Evolutionary conservation across 2,888 invertebrate species (phyloP), one percentile per base, ranked within the genome.

Genomic region (Synergus itoensis): DNA sequence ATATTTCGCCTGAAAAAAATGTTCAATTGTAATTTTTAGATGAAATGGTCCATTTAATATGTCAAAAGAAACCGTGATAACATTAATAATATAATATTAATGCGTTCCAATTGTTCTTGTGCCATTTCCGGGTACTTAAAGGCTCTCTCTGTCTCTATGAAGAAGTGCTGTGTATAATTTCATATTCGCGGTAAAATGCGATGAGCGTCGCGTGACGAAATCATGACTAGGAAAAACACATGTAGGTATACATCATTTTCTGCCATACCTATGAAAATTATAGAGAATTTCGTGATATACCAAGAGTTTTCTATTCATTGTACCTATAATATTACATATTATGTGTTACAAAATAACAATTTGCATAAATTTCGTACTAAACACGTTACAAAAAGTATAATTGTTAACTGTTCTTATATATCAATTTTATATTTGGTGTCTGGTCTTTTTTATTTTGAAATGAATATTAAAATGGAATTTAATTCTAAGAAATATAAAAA

Each of bases 181-280:
- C 18, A 21, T 48, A 43, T 69, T 48, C 16, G 28, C 16, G 9
- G 45, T 14, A 69, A 69, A 12, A 14, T 3, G 3, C 43, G 41
- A 16, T 48, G 4, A 69, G 28, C 28, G 28, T 69, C 28, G 48
- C 48, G 48, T 69, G 69, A 48, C 69, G 45, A 69, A 16, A 69
- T 48, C 16, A 45, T 45, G 41, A 45, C 7, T 67, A 41, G 43
- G 28, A 45, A 45, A 67, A 41, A 53, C 67, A 48, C 12, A 48
- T 16, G 43, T 28, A 28, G n/a, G n/a, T 45, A 16, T n/a, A 43
- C 28, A 69, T 69, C 28, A 36, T 69, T 45, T 4, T 65, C 18
- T 45, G 28, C 28, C 48, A 4, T 48, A 48, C 21, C 18, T 21
- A 43, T 1, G 21, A 28, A 28, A 45, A 69, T 69, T 43, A 21